Percentiles rank a stretch among this genome's conserved stretches.
These are phyloP conservation scores for Carlito syrichta DNA, from an alignment of 2,113 vertebrate species.

Conservation along the genomic window DNA sequence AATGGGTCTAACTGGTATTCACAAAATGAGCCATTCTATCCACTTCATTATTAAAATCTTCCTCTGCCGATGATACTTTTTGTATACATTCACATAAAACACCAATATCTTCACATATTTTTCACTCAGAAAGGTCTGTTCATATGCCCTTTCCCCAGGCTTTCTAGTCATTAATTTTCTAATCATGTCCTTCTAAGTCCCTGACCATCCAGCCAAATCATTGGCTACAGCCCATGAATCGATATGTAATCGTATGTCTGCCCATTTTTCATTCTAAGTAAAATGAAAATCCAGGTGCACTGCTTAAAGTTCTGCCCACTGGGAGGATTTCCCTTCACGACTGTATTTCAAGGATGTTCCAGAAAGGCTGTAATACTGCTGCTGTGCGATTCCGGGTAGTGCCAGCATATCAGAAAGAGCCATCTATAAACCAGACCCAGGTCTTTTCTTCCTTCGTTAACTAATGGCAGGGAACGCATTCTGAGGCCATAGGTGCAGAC, in stretches of 20 bases:
- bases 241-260: neutral
- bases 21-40: neutral
- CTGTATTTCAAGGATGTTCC: accelerated
- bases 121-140: neutral
- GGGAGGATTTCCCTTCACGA: neutral
- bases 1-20: neutral
- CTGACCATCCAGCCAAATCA: neutral
- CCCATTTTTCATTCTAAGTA: neutral
- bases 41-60: neutral
- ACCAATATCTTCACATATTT: neutral
- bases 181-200: neutral
- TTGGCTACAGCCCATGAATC: neutral
- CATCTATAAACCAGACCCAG: neutral
- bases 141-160: neutral
- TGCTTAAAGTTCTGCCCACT: neutral
- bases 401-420: neutral
- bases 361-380: neutral
- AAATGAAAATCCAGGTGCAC: neutral
- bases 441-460: neutral
- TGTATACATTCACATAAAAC: neutral
- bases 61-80: neutral
- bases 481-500: neutral
- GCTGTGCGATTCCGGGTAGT: neutral
- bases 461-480: neutral
- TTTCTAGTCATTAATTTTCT: neutral